Evolutionary conservation across 1,140 invertebrate genomes (phyloP).

Genomic region (Meloidogyne hapla): DNA sequence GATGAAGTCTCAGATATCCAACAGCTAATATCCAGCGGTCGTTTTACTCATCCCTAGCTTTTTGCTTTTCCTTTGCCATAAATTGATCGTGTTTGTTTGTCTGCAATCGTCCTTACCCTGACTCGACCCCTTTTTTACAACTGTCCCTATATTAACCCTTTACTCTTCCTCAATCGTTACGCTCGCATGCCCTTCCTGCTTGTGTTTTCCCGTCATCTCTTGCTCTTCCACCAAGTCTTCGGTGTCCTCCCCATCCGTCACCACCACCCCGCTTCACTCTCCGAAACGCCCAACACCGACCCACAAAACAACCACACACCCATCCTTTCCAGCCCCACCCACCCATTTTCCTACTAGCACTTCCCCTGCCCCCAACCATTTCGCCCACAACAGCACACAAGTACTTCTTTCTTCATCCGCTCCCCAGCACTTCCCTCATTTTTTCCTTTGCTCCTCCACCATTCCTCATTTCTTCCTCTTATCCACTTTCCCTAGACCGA

Average conservation of each 20-base stretch:
- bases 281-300: not conserved
- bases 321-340: constrained; percentile 1
- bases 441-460: not conserved
- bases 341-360: not conserved
- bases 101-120: not conserved
- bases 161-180: not conserved
- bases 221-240: constrained; percentile 1
- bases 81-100: not conserved
- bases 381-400: constrained; percentile 10
- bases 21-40: not conserved
- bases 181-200: not conserved
- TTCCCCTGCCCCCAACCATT: not conserved
- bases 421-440: constrained; percentile 11
- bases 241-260: not conserved
- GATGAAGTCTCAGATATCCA: not conserved
- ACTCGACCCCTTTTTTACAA: not conserved
- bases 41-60: not conserved
- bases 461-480: constrained; percentile 10
- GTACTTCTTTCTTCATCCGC: constrained; percentile 15
- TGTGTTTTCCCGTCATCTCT: constrained; percentile 1
- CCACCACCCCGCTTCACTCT: not conserved
- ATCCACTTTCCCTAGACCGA: not conserved
- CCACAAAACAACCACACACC: constrained; percentile 16
- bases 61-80: not conserved
- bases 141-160: not conserved